Percentiles rank a stretch among this genome's conserved stretches.
These are phyloP conservation scores for Graphium colonna DNA, from an alignment of 2,888 invertebrate species.

Conservation along the genomic window DNA sequence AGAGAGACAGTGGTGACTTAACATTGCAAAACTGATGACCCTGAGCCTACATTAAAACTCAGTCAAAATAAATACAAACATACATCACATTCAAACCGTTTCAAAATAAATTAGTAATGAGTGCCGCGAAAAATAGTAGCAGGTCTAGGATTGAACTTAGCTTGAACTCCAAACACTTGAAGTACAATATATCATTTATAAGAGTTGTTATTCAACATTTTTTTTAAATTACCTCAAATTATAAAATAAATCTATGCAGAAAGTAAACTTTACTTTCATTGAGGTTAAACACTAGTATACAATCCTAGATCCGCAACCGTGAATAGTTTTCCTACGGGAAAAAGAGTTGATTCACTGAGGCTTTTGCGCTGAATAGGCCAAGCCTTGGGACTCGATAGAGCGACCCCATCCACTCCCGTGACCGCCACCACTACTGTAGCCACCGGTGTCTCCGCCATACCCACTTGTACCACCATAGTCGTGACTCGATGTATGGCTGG, in stretches of 20 bases:
- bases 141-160: not conserved
- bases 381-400: conserved; percentile 86
- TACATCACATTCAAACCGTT: conserved; percentile 50
- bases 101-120: conserved; percentile 45
- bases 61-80: conserved; percentile 56
- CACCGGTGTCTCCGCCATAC: conserved; percentile 83
- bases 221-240: too few species aligned
- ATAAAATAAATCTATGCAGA: too few species aligned
- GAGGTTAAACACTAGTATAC: too few species aligned
- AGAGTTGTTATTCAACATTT: too few species aligned
- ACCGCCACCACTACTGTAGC: conserved; percentile 62
- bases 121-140: conserved; percentile 16
- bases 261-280: too few species aligned
- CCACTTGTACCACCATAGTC: conserved; percentile 82
- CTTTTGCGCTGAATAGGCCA: conserved; percentile 90
- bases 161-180: too few species aligned
- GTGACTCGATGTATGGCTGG: conserved; percentile 85
- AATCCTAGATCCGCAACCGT: too few species aligned
- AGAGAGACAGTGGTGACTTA: conserved; percentile 38
- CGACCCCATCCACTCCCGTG: conserved; percentile 85
- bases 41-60: conserved; percentile 39
- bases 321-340: too few species aligned
- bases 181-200: too few species aligned
- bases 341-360: conserved; percentile 24
- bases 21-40: conserved; percentile 36